phyloP scores from a whole-genome alignment of 2,888 invertebrate genomes.

The Leucophora obtusa region DNA sequence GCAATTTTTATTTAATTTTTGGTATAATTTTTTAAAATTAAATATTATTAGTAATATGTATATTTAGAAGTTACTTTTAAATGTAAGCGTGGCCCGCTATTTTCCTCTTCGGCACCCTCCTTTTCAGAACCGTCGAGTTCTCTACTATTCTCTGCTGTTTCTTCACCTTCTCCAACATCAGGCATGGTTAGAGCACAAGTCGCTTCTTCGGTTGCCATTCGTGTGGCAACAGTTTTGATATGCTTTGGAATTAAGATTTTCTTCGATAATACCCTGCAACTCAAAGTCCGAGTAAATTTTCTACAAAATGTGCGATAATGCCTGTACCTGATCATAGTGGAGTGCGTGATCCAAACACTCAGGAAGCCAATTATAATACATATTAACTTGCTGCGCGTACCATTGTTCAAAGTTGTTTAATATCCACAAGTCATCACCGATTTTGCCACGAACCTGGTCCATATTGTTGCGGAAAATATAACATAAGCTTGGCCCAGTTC shows the following conservation, averaged over 20 bases:
- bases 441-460: constrained; percentile 98
- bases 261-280: constrained; percentile 98
- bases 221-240: constrained; percentile 94
- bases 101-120: constrained; percentile 71
- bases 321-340: constrained; percentile 98
- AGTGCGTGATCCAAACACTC: constrained; percentile 95
- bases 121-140: constrained; percentile 71
- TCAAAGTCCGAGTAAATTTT: constrained; percentile 99
- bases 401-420: constrained; percentile 88
- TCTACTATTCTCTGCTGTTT: constrained; percentile 66
- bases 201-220: constrained; percentile 98
- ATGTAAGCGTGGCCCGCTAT: constrained; percentile 70
- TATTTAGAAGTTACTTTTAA: constrained; percentile 60
- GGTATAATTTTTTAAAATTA: constrained; percentile 60
- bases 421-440: constrained; percentile 85
- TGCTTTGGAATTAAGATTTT: constrained; percentile 95
- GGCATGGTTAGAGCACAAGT: constrained; percentile 93
- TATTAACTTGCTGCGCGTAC: constrained; percentile 96
- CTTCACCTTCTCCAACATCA: constrained; percentile 85
- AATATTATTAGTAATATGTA: constrained; percentile 59
- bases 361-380: constrained; percentile 95
- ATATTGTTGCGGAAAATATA: constrained; percentile 98
- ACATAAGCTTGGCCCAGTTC: constrained; percentile 99
- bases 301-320: constrained; percentile 93
- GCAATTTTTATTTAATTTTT: constrained; percentile 63